Conservation (phyloP, 2,888 invertebrate genomes). For the Ectemnius continuus region DNA sequence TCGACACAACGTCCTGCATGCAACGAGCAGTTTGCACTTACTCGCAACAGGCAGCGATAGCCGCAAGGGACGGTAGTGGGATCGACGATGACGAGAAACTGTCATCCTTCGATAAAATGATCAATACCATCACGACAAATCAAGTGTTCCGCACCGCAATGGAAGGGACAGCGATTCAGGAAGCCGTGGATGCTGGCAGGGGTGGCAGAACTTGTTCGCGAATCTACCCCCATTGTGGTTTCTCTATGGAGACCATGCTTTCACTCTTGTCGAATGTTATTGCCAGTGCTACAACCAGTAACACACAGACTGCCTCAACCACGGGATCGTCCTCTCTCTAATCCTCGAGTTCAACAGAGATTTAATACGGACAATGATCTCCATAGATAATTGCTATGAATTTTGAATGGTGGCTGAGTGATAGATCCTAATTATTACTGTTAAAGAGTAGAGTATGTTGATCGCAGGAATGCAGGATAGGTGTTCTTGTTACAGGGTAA, state of each 20-base stretch:
- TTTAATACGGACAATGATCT: too few relatives aligned
- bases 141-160: slow-evolving; percentile 74
- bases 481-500: too few relatives aligned
- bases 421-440: too few relatives aligned
- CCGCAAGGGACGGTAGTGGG: slow-evolving; percentile 57
- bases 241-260: slow-evolving; percentile 74
- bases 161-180: slow-evolving; percentile 80
- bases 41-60: slow-evolving; percentile 82
- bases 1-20: slow-evolving; percentile 82
- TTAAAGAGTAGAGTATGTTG: too few relatives aligned
- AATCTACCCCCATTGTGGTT: slow-evolving; percentile 78
- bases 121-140: slow-evolving; percentile 72
- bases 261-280: slow-evolving; percentile 70
- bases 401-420: too few relatives aligned
- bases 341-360: background rate
- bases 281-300: slow-evolving; percentile 51
- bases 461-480: too few relatives aligned
- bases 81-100: slow-evolving; percentile 53
- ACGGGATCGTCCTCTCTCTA: slow-evolving; percentile 47
- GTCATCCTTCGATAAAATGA: slow-evolving; percentile 68
- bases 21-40: slow-evolving; percentile 84
- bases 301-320: slow-evolving; percentile 39
- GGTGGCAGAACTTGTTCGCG: slow-evolving; percentile 76
- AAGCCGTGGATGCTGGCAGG: slow-evolving; percentile 79
- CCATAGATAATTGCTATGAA: too few relatives aligned